Conservation (phyloP, 1,140 invertebrate species). For the Sminthurinus signatus region DNA sequence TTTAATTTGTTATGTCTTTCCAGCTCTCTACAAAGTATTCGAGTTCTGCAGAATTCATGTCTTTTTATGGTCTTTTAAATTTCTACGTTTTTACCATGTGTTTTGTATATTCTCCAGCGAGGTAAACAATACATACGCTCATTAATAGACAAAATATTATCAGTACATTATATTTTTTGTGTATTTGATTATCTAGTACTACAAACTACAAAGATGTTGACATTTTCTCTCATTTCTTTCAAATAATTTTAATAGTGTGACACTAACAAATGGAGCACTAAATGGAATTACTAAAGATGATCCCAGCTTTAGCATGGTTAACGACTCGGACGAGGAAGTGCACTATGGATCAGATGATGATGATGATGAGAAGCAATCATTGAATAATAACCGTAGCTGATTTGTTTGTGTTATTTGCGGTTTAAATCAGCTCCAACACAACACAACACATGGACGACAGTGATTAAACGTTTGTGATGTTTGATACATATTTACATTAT, state of each 20-base stretch:
- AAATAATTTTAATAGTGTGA: constrained; percentile 10
- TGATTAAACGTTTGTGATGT: too few relatives aligned
- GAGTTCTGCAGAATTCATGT: constrained; percentile 89
- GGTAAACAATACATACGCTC: too few relatives aligned
- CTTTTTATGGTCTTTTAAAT: constrained; percentile 90
- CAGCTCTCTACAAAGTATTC: constrained; percentile 78
- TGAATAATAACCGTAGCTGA: constrained; percentile 43
- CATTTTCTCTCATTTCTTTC: background rate
- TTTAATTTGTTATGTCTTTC: constrained; percentile 41
- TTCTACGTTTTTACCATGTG: constrained; percentile 91
- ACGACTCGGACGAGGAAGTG: constrained; percentile 95
- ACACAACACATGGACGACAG: background rate
- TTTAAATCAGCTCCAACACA: too few relatives aligned
- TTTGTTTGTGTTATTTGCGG: too few relatives aligned
- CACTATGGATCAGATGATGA: constrained; percentile 91
- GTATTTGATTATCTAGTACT: constrained; percentile 7
- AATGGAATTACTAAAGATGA: constrained; percentile 95
- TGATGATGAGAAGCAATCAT: constrained; percentile 42
- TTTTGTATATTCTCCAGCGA: constrained; percentile 88
- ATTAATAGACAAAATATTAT: too few relatives aligned
- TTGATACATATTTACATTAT: too few relatives aligned
- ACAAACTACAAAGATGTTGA: constrained; percentile 25
- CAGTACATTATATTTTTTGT: too few relatives aligned
- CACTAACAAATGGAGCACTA: too few relatives aligned
- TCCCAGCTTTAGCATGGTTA: constrained; percentile 95